A percentile compares a stretch with the other conserved stretches of the same genome.
Evolutionary conservation across 1,140 invertebrate species (phyloP).

Genomic region (Drosophila nigromelanica): DNA sequence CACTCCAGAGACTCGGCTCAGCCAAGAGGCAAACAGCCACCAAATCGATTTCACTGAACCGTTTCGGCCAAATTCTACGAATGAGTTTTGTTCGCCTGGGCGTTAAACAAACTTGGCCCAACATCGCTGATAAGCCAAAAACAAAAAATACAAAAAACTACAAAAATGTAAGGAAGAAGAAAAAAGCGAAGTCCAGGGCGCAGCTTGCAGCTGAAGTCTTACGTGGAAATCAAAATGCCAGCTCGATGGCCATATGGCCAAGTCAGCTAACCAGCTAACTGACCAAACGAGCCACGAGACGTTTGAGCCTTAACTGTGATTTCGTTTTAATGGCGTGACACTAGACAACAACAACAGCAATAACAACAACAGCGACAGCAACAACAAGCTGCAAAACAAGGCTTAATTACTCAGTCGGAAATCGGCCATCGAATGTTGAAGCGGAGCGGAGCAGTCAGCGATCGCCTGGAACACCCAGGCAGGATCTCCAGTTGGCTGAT

Average conservation of each 20-base stretch:
- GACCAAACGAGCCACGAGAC: slow-evolving; percentile 58
- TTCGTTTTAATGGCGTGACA: slow-evolving; percentile 81
- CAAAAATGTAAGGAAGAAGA: not conserved
- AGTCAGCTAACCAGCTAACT: slow-evolving; percentile 28
- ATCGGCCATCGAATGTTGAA: slow-evolving; percentile 54
- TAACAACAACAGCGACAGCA: slow-evolving; percentile 27
- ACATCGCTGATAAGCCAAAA: slow-evolving; percentile 69
- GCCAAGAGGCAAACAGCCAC: slow-evolving; percentile 16
- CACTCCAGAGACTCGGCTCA: slow-evolving; percentile 69
- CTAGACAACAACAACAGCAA: slow-evolving; percentile 61
- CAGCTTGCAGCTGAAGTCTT: slow-evolving; percentile 43
- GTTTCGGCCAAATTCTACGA: slow-evolving; percentile 68
- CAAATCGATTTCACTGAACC: slow-evolving; percentile 73
- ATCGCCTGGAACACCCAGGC: slow-evolving; percentile 74
- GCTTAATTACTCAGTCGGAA: slow-evolving; percentile 81
- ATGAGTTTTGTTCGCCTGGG: slow-evolving; percentile 72
- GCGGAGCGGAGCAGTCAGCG: slow-evolving; percentile 18
- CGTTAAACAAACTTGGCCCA: slow-evolving; percentile 61
- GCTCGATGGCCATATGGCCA: slow-evolving; percentile 44
- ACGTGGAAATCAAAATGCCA: slow-evolving; percentile 73
- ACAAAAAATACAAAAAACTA: slow-evolving; percentile 13
- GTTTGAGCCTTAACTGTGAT: slow-evolving; percentile 70
- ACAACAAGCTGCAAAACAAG: slow-evolving; percentile 61
- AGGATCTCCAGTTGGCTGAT: slow-evolving; percentile 59
- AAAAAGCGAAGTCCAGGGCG: slow-evolving; percentile 12